Evolutionary conservation across 2,888 invertebrate genomes (phyloP).

Genomic region (Ophioninae sp.): DNA sequence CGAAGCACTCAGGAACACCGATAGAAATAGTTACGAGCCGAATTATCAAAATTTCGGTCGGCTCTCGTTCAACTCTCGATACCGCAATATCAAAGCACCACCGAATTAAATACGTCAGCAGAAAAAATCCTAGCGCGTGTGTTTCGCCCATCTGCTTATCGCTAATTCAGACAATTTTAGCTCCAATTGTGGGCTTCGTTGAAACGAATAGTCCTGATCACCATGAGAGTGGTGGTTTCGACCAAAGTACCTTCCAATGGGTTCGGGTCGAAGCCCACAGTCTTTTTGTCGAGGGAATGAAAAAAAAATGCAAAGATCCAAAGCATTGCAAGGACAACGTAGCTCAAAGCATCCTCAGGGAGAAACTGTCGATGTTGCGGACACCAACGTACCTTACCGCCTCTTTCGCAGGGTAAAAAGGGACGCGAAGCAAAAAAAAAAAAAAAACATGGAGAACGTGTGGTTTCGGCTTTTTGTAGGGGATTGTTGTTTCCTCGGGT

Average conservation of each 20-base stretch:
- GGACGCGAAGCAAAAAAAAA: neutral
- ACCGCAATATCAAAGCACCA: too few species aligned
- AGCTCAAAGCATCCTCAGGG: neutral
- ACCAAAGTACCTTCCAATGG: conserved; percentile 6
- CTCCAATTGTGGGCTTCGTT: too few species aligned
- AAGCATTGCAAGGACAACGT: neutral
- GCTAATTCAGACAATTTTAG: too few species aligned
- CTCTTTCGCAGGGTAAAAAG: neutral
- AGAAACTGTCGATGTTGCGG: neutral
- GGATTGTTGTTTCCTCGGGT: too few species aligned
- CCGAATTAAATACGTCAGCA: too few species aligned
- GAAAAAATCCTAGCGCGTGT: too few species aligned
- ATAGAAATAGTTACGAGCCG: conserved; percentile 8
- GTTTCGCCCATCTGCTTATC: too few species aligned
- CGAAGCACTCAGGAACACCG: conserved; percentile 12
- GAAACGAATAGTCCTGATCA: conserved; percentile 20
- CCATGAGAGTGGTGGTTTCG: conserved; percentile 39
- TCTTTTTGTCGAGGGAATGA: neutral
- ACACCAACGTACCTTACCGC: neutral
- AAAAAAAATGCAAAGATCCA: neutral
- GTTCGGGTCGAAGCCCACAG: conserved; percentile 1
- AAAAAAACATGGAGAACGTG: neutral
- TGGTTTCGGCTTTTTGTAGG: too few species aligned
- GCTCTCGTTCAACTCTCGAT: neutral
- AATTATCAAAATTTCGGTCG: neutral